Evolutionary conservation across 2,797 vertebrate genomes (phyloP), one percentile per base, ranked within the genome.

Genomic region (Esox masquinongy): DNA sequence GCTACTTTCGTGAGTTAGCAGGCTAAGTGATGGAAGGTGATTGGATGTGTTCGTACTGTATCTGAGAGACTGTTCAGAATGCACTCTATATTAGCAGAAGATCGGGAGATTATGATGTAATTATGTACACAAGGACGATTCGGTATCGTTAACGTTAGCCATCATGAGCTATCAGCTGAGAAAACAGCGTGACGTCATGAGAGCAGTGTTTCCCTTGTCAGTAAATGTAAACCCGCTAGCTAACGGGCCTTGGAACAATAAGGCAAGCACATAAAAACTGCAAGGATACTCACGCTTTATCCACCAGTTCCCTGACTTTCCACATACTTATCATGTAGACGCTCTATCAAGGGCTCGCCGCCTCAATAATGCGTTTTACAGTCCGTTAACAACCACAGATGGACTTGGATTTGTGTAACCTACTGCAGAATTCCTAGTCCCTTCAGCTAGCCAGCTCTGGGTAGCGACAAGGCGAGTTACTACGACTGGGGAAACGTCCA

Each of bases 301-400:
- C 97, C 94, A 99, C 96, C 88, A 98, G 90, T 93, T 99, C 97
- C 87, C 97, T 91, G 88, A 99, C 96, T 93, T 98, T 99, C 97
- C 97, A 99, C 97, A 99, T 98, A 83, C 97, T 99, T 84, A 97
- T 88, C 97, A 98, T 98, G 82, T 87, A 68, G 84, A 87, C 86
- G 79, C 86, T 81, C 77, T 79, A 79, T 86, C 81, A 88, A 91
- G 91, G 92, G 85, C 86, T 87, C 82, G 86, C 88, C 90, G 91
- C 88, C 92, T 92, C 90, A 72, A 84, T 81, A 81, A 86, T 86
- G 85, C 86, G 84, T 87, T 86, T 78, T 82, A 88, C 86, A 76
- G 83, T 77, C 76, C 80, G 79, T 87, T 77, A 81, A 73, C 77
- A 81, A 72, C 82, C 81, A 68, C 82, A 76, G 79, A 83, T 84